These are phyloP conservation scores for Phrynocephalus guinanensis DNA, from an alignment of 2,797 vertebrate species.

Conservation along the genomic window DNA sequence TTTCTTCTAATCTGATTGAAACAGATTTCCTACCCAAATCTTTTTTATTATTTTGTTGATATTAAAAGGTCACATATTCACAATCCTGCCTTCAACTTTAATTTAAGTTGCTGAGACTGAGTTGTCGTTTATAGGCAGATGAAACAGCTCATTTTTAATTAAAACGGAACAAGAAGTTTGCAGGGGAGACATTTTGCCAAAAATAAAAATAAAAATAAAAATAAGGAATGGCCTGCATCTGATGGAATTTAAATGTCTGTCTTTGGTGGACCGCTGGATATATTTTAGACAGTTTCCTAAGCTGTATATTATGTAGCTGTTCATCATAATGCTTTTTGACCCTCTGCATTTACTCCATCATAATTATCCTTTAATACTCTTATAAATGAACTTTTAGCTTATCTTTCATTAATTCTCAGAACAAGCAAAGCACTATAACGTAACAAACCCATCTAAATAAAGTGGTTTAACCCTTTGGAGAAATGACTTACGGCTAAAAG, in stretches of 20 bases:
- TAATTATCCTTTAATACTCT: slow-evolving; percentile 90
- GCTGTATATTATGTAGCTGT: slow-evolving; percentile 78
- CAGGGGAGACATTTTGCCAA: slow-evolving; percentile 4
- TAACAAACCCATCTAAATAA: slow-evolving; percentile 81
- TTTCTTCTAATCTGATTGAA: slow-evolving; percentile 84
- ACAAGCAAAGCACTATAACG: slow-evolving; percentile 77
- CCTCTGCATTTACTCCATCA: slow-evolving; percentile 83
- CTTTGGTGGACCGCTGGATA: slow-evolving; percentile 59
- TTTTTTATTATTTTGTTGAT: slow-evolving; percentile 82
- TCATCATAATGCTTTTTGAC: slow-evolving; percentile 83
- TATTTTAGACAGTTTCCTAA: slow-evolving; percentile 77
- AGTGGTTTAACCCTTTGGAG: slow-evolving; percentile 80
- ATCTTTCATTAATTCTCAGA: slow-evolving; percentile 85
- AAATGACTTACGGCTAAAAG: slow-evolving; percentile 33
- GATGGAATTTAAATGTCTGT: slow-evolving; percentile 46
- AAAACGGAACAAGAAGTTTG: slow-evolving; percentile 40
- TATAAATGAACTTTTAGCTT: slow-evolving; percentile 87
- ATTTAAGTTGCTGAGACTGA: slow-evolving; percentile 73
- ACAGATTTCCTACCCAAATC: slow-evolving; percentile 87
- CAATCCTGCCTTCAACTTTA: slow-evolving; percentile 74
- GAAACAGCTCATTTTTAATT: slow-evolving; percentile 63
- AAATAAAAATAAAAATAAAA: background rate
- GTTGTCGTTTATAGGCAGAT: slow-evolving; percentile 50
- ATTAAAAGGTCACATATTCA: slow-evolving; percentile 84
- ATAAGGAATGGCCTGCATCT: background rate